Base-by-base conservation (phyloP, 2,113 vertebrate species). In the Xenopus borealis region DNA sequence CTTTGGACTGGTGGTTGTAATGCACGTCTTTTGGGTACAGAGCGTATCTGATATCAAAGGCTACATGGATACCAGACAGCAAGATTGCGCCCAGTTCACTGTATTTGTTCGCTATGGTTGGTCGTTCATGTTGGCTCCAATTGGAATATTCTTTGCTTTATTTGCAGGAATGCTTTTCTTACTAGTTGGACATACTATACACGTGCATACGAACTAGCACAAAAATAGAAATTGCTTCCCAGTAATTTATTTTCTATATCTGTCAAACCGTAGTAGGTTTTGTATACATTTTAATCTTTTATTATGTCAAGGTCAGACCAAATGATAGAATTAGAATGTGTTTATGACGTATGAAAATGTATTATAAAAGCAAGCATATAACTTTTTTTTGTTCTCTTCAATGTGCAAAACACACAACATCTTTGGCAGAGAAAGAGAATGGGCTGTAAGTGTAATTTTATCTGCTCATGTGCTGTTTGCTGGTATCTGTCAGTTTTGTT, bases 111-210 rank as follows among this genome's bases (percentile, higher is more conserved):
- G 33, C 63, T 99, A 96, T 0, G 96, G 97, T 66, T 92, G 96
- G 87, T 97, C 96, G 0, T 99, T 98, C 85, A 95, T 98, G 82
- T 82, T 98, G 71, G 97, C 96, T 52, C 94, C 95, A 1, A 63
- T 94, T 8, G 96, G 96, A 61, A 91, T 93, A 72, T 91, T 98
- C 85, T 99, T 98, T 86, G 89, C 90, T 81, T 75, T 98, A 52
- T 83, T 98, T 62, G 86, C 96, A 8, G 97, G 97, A 63, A 87
- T 98, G 72, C 91, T 99, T 3, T 98, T 99, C 77, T 85, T 98
- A 10, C 82, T 95, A 55, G 89, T 98, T 17, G 96, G 95, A 0
- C 90, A 91, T 72, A 84, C 92, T 33, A 86, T 97, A 83, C 89
- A 94, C 75, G 75, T 88, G 40, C 89, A 91, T 63, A 85, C 85